Evolutionary conservation across 2,888 invertebrate genomes (phyloP), one percentile per base, ranked within the genome.

Genomic region (Chloroclystis v-ata): DNA sequence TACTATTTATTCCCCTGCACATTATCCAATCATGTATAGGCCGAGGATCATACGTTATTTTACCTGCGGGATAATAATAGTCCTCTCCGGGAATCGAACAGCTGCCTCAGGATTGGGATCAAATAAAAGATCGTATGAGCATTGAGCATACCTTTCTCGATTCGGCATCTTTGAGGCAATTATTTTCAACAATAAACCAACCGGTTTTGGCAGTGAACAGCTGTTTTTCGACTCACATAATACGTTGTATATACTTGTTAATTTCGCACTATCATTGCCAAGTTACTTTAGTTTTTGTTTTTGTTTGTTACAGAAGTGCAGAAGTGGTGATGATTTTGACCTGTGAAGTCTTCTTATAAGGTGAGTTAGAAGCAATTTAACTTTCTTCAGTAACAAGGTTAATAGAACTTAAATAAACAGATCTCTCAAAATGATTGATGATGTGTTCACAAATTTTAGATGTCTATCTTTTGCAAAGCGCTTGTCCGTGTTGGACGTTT

Each of bases 271-370:
- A 20, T 4, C 3, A 20, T 20, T 20, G 5, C 20, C n/a, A n/a
- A n/a, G 20, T 5, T 20, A 5, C 20, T 20, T 20, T 5, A 20
- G 20, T 20, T 10, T 37, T 35, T 25, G 4, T 24, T 46, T 61
- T 60, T 61, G 54, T 59, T 81, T 82, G 75, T 83, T 84, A 44
- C 82, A 85, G 86, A 69, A 73, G 86, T 85, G 86, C 86, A 84
- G 68, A 70, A 32, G 69, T 75, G 82, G 76, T 49, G 73, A 85
- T 84, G 84, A 69, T 71, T 59, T 59, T 60, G 59, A 61, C 65
- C 69, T 72, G 67, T 73, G 72, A 75, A 69, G 69, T 69, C 69
- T 69, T 65, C 62, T 57, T 33, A 20, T 67, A 72, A 78, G 80
- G 86, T 82, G 59, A 75, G 76, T 40, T 13, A 43, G 28, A 25